phyloP scores from a whole-genome alignment of 2,113 vertebrate species.

The Acanthisitta chloris region DNA sequence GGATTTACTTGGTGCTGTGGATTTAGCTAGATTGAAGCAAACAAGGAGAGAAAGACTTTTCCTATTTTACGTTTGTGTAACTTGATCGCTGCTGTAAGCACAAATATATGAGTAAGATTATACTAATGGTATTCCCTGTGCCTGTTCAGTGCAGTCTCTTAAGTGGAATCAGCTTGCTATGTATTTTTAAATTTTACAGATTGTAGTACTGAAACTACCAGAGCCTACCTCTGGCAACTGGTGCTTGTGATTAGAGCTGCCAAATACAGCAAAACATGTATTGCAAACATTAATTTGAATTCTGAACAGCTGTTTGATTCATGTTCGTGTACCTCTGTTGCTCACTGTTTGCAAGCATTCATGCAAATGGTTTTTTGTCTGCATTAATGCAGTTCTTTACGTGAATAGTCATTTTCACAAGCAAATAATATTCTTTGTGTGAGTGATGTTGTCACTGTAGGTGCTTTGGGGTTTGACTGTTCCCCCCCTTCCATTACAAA shows the following conservation, averaged over 20 bases:
- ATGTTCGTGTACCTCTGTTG: constrained; percentile 35
- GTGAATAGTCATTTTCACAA: constrained; percentile 39
- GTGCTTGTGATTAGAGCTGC: constrained; percentile 36
- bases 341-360: constrained; percentile 55
- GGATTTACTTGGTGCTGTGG: not conserved
- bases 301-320: constrained; percentile 62
- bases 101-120: not conserved
- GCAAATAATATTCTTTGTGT: constrained; percentile 9
- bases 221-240: constrained; percentile 31
- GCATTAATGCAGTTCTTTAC: constrained; percentile 21
- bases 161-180: not conserved
- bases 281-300: constrained; percentile 60
- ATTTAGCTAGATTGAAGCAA: not conserved
- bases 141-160: not conserved
- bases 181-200: not conserved
- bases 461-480: not conserved
- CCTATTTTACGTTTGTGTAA: not conserved
- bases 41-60: not conserved
- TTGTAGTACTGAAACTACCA: not conserved
- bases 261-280: constrained; percentile 38
- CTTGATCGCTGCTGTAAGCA: not conserved
- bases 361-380: constrained; percentile 54
- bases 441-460: not conserved
- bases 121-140: not conserved
- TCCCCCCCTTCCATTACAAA: not conserved